Percentiles rank a stretch among this genome's conserved stretches.
These are phyloP conservation scores for Augiades crinisus DNA, from an alignment of 2,888 invertebrate species.

Conservation along the genomic window DNA sequence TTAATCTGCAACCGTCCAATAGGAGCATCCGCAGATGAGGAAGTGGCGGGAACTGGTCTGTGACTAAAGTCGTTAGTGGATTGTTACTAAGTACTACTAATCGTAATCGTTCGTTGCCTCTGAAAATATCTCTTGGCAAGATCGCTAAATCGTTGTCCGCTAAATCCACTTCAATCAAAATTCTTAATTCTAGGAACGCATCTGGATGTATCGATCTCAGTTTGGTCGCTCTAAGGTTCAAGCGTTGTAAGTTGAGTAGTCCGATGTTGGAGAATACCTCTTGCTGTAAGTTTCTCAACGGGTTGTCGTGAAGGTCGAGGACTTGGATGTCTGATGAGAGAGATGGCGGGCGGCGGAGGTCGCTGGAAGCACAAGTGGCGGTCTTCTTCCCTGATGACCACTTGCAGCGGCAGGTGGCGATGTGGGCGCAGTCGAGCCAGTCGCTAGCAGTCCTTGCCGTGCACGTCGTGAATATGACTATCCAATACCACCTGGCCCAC, in stretches of 20 bases:
- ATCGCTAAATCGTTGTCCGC: conserved; percentile 89
- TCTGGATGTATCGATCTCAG: conserved; percentile 89
- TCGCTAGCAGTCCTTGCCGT: conserved; percentile 82
- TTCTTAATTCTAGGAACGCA: conserved; percentile 92
- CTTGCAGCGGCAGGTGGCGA: conserved; percentile 92
- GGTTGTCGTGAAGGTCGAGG: conserved; percentile 91
- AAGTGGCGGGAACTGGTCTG: conserved; percentile 90
- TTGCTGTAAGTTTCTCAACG: conserved; percentile 86
- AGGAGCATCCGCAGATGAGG: conserved; percentile 91
- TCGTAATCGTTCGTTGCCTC: conserved; percentile 91
- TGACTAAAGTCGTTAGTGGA: conserved; percentile 86
- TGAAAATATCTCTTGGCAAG: conserved; percentile 90
- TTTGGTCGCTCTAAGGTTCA: conserved; percentile 89
- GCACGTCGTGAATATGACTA: conserved; percentile 75
- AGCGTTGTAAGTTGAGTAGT: conserved; percentile 91
- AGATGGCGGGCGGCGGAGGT: conserved; percentile 88
- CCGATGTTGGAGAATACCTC: conserved; percentile 91
- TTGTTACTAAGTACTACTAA: conserved; percentile 91
- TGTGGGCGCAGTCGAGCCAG: conserved; percentile 94
- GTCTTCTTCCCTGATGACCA: conserved; percentile 96
- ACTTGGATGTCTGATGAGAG: conserved; percentile 82
- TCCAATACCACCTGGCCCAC: conserved; percentile 79
- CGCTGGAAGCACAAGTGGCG: conserved; percentile 91
- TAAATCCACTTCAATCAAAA: conserved; percentile 93
- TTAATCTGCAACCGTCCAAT: conserved; percentile 89